Base-by-base conservation (phyloP, 2,113 vertebrate species). In the Dissostichus mawsoni region DNA sequence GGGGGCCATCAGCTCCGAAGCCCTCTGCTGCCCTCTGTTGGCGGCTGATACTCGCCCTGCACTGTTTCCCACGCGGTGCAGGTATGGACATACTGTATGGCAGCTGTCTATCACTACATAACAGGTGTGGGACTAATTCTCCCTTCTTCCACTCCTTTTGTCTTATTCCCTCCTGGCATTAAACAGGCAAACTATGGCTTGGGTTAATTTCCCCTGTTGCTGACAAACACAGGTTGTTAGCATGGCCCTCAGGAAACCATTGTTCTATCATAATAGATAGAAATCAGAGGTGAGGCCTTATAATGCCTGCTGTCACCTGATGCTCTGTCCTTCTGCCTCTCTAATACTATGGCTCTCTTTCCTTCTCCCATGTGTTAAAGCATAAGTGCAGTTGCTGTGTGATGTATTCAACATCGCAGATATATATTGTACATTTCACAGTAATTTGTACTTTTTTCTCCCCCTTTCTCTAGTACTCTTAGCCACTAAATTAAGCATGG, bases 11-110 rank as follows among this genome's bases (percentile, higher is more conserved):
- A 14, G 69, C 88, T 90, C 53, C 87, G 90, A 89, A 93, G 93
- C 90, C 74, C 91, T 94, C 90, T 94, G 90, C 92, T 94, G 92
- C 92, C 92, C 92, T 93, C 93, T 94, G 88, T 93, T 87, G 93
- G 92, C 12, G 17, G 11, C 45, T 59, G 9, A 20, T n/a, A 16
- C 57, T 70, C 70, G 66, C 18, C 69, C 36, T 8, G 36, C 50
- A 16, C 8, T 1, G 41, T 71, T 41, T 64, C 58, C 79, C 76
- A 69, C 74, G 17, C 73, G 10, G 61, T 17, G 63, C 82, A 86
- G 87, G 84, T 91, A 77, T 65, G 58, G 76, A 77, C 83, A 88
- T 89, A 41, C 36, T 41, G 36, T 41, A 87, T 90, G 90, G 86
- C 90, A 92, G 81, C 86, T 92, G 88, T 87, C 91, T 70, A 59